Conservation (phyloP, 1,140 invertebrate genomes). For the Mesaphorura yosii region DNA sequence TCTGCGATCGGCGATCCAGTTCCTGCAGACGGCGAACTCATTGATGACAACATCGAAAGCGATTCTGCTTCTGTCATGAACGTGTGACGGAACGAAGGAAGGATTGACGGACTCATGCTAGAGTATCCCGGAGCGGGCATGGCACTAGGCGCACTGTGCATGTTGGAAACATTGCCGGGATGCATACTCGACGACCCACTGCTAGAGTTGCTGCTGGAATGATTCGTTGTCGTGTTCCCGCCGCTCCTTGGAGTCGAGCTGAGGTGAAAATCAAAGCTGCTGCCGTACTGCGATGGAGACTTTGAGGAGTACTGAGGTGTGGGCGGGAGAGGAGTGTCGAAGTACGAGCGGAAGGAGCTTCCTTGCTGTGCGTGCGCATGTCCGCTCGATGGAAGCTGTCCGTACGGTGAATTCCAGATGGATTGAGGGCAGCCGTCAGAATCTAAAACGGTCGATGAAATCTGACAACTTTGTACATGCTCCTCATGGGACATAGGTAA, state of each 20-base stretch:
- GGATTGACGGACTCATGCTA: conserved; percentile 33
- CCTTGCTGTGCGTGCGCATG: neutral
- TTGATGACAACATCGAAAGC: conserved; percentile 20
- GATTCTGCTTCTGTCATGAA: conserved; percentile 30
- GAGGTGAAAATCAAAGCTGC: conserved; percentile 1
- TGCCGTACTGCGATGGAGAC: conserved; percentile 9
- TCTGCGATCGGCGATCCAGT: conserved; percentile 19
- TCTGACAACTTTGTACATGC: conserved; percentile 18
- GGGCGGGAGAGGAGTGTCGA: conserved; percentile 33
- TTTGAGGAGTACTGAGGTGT: conserved; percentile 15
- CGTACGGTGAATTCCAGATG: conserved; percentile 11
- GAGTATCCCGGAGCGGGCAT: conserved; percentile 34
- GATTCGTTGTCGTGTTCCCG: conserved; percentile 38
- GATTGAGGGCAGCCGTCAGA: conserved; percentile 2
- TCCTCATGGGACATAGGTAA: conserved; percentile 1
- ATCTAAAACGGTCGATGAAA: conserved; percentile 19
- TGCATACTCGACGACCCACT: neutral
- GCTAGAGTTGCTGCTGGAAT: conserved; percentile 29
- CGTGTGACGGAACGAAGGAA: conserved; percentile 31
- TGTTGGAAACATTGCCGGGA: conserved; percentile 43
- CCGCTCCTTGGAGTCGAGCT: neutral
- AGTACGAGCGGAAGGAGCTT: conserved; percentile 34
- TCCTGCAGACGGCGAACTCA: conserved; percentile 12
- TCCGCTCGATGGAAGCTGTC: neutral
- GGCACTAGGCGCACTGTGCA: conserved; percentile 33